Percentiles rank a stretch among this genome's conserved stretches.
Conservation (phyloP, 1,140 invertebrate genomes). For the Drosophila ohnishii region DNA sequence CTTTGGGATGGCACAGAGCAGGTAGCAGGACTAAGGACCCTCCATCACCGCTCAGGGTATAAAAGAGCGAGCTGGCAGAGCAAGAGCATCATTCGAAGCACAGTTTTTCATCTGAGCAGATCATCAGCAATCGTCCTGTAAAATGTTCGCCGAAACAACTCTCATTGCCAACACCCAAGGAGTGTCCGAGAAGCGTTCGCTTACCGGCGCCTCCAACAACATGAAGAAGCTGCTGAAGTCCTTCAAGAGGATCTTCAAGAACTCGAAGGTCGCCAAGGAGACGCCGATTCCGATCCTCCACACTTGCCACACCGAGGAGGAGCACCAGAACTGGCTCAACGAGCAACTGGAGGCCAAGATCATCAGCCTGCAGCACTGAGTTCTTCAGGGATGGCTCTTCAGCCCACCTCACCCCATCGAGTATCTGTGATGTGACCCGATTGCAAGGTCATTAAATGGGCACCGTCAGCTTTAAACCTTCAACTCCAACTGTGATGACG, state of each 20-base stretch:
- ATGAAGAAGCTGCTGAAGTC: conserved; percentile 63
- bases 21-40: conserved; percentile 15
- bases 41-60: conserved; percentile 37
- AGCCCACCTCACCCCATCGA: conserved; percentile 8
- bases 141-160: conserved; percentile 55
- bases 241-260: conserved; percentile 54
- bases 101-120: conserved; percentile 45
- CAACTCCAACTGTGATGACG: conserved; percentile 59
- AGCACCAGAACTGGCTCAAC: conserved; percentile 73
- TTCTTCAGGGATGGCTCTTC: conserved; percentile 1
- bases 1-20: neutral
- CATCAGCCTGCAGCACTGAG: conserved; percentile 17
- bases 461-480: conserved; percentile 50
- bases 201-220: conserved; percentile 57
- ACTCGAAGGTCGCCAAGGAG: conserved; percentile 29
- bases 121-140: conserved; percentile 13
- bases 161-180: conserved; percentile 12
- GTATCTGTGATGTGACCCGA: conserved; percentile 61
- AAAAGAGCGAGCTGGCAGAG: conserved; percentile 31
- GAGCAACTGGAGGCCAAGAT: conserved; percentile 58
- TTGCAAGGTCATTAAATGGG: conserved; percentile 40
- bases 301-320: conserved; percentile 56
- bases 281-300: conserved; percentile 4
- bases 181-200: conserved; percentile 41
- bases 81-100: conserved; percentile 52